Percentiles rank a stretch among this genome's conserved stretches.
These are phyloP conservation scores for Salvelinus fontinalis DNA, from an alignment of 2,113 vertebrate genomes.

Conservation along the genomic window DNA sequence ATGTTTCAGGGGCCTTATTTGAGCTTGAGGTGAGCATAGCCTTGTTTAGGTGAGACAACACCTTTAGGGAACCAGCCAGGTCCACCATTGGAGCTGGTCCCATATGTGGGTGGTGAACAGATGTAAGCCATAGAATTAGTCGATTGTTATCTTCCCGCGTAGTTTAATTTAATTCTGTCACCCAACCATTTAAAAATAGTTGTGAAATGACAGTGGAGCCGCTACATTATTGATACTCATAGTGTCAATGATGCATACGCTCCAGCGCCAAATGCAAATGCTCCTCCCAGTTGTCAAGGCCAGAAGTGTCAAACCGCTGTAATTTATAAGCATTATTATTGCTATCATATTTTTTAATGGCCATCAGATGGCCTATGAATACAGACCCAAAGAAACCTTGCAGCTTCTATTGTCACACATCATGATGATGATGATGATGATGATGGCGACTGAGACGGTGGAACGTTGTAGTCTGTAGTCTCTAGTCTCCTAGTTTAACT, in stretches of 20 bases:
- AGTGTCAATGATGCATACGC: conserved; percentile 62
- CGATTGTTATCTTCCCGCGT: conserved; percentile 21
- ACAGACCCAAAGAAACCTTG: conserved; percentile 18
- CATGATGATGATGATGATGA: neutral
- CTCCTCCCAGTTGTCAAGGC: conserved; percentile 30
- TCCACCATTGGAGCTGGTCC: neutral
- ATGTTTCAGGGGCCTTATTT: too few relatives aligned
- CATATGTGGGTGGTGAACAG: conserved; percentile 8
- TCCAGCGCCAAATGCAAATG: conserved; percentile 47
- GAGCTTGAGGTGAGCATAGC: neutral
- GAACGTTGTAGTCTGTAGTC: conserved; percentile 48
- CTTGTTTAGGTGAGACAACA: neutral
- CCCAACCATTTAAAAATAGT: conserved; percentile 50
- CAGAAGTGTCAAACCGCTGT: conserved; percentile 28
- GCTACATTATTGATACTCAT: conserved; percentile 64
- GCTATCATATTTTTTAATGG: conserved; percentile 21
- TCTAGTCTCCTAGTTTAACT: neutral
- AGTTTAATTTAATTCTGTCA: conserved; percentile 45
- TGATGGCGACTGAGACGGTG: conserved; percentile 36
- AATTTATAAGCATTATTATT: conserved; percentile 44
- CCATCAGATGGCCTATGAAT: neutral
- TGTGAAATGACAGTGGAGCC: conserved; percentile 44
- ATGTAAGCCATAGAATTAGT: conserved; percentile 35
- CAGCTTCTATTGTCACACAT: conserved; percentile 23
- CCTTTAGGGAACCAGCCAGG: neutral